phyloP scores from a whole-genome alignment of 2,113 vertebrate species.

The Tursiops truncatus region DNA sequence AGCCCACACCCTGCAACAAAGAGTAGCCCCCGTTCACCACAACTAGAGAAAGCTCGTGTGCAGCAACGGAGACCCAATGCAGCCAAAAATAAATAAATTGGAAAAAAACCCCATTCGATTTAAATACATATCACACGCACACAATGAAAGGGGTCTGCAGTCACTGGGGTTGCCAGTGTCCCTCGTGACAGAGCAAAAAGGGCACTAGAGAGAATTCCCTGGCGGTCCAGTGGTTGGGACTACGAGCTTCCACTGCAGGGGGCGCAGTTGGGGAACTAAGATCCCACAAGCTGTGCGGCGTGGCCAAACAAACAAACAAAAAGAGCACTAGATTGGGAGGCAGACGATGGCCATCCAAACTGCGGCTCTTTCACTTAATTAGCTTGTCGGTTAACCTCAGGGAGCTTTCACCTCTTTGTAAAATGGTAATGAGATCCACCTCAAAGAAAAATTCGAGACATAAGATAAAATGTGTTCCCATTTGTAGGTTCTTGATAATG shows the following conservation, averaged over 20 bases:
- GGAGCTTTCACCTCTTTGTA: not conserved
- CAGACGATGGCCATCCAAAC: not conserved
- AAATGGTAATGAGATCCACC: not conserved
- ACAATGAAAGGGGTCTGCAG: not conserved
- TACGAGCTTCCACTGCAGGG: not conserved
- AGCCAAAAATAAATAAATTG: too few relatives aligned
- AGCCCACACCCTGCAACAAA: too few relatives aligned
- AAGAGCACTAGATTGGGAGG: not conserved
- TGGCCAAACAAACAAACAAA: not conserved
- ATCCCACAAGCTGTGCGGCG: not conserved
- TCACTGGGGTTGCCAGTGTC: not conserved
- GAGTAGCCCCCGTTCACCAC: too few relatives aligned
- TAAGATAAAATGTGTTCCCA: not conserved
- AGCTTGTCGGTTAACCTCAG: not conserved
- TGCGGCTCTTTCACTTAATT: not conserved
- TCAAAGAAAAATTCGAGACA: not conserved
- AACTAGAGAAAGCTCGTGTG: too few relatives aligned
- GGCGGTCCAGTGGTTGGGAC: not conserved
- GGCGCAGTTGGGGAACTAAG: not conserved
- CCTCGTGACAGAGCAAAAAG: not conserved
- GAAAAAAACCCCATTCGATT: not conserved
- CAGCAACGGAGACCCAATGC: too few relatives aligned
- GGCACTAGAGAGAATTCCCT: not conserved
- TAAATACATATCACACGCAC: not conserved
- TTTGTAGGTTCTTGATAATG: not conserved